Evolutionary conservation across 2,797 vertebrate genomes (phyloP), one percentile per base, ranked within the genome.

Genomic region (Podarcis lilfordi): DNA sequence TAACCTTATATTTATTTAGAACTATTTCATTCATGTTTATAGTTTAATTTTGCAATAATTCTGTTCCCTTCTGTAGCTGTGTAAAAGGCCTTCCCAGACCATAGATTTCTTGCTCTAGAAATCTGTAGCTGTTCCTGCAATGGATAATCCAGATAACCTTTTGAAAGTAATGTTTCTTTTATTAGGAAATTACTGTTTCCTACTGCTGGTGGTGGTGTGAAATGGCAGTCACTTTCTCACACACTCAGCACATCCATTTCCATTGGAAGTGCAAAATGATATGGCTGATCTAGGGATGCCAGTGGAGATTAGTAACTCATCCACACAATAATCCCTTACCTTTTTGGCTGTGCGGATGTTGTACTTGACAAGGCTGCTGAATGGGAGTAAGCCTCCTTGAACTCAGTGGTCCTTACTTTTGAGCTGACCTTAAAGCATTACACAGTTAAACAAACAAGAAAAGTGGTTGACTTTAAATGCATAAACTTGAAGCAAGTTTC

Each of bases 1-100:
- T 86, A 89, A 89, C 84, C 78, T 81, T 40, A 82, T 80, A 76
- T 69, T 76, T 85, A 74, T 69, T 68, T 76, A 82, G 32, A 86
- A 69, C 61, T 55, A 69, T 75, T 85, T 85, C 19, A 85, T 72
- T 74, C 61, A 66, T 81, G 69, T 55, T 68, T 81, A 37, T 55
- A 59, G 43, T 76, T 1, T 37, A 80, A 55, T 79, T 84, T 79
- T 17, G n/a, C 75, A 37, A 68, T 64, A 81, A 66, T 82, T 76
- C 19, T 69, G 7, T 75, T 81, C 76, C 72, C 2, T 81, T 32
- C 40, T 29, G 40, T 25, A 82, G 8, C 32, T 32, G 32, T 50
- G 29, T 32, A 55, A 64, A n/a, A 74, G 55, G 9, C 3, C 37
- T 85, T 85, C 75, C 15, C 13, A 43, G 55, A 72, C 32, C 59